Base-by-base conservation (phyloP, 1,140 invertebrate species). In the Anoplophora glabripennis region DNA sequence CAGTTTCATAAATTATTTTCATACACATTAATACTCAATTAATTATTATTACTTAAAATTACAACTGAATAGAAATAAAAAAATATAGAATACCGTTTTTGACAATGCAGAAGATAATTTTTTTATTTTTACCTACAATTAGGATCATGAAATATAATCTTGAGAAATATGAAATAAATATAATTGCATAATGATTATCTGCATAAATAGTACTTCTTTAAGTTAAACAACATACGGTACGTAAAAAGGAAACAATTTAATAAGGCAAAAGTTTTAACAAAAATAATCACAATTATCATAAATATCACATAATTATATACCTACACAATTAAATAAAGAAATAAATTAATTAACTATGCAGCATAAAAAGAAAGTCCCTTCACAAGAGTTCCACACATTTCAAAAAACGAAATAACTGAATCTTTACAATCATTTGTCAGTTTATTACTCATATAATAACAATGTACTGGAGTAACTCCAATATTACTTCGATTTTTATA, bases 311-410 rank as follows among this genome's bases (percentile, higher is more conserved):
- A 46, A 4, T 52, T 38, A 12, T 36, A 4, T 12, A 1, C 36
- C 41, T 34, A 10, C 36, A 53, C 15, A 52, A 47, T 21, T 35
- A 14, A 52, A 52, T 14, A 33, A 11, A 15, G 21, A 10, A 52
- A 15, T 18, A 37, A 41, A 7, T 48, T 8, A 54, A 34, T 15
- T 12, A 45, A 34, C 59, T 67, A 72, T 12, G 63, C 60, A 17
- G 69, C 65, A 59, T 72, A 72, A 66, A 63, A 74, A 11, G 68
- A 65, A 12, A 72, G 46, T 0, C 69, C 71, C 64, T 62, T 72
- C 17, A 74, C 56, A 49, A 74, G 46, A 52, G 61, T 61, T 10
- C 72, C 72, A 49, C 54, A 53, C 8, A 62, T 53, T 52, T 74
- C 69, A 51, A 67, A 58, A 41, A 69, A 69, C 33, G 36, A 59